Evolutionary conservation across 2,113 vertebrate species (phyloP).

Genomic region (Aptenodytes patagonicus): DNA sequence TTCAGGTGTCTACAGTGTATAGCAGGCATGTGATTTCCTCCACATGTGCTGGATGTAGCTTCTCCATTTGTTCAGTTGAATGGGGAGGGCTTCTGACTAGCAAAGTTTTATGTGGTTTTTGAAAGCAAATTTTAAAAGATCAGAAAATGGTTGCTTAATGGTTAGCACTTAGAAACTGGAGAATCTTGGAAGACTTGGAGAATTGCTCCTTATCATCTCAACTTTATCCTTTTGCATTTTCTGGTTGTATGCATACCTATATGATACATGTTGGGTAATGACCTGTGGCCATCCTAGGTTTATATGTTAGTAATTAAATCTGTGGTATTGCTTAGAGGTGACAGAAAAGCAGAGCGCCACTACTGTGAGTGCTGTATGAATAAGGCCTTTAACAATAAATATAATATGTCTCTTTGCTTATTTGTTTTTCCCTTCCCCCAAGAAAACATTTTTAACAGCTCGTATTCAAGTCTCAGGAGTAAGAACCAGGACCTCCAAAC

Average conservation of each 20-base stretch:
- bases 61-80: accelerated
- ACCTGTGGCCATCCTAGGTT: neutral
- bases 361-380: neutral
- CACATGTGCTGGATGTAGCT: accelerated
- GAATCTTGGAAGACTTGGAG: neutral
- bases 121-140: neutral
- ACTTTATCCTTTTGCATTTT: neutral
- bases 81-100: neutral
- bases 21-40: neutral
- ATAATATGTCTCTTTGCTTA: neutral
- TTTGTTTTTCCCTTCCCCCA: neutral
- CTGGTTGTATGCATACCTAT: neutral
- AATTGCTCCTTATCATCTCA: neutral
- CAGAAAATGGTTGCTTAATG: neutral
- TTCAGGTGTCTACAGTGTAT: accelerated
- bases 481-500: neutral
- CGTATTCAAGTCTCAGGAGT: neutral
- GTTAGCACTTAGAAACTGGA: neutral
- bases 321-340: neutral
- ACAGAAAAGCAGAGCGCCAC: neutral
- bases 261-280: neutral
- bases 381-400: neutral
- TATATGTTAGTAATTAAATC: neutral
- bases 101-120: neutral
- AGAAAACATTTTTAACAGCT: neutral